Percentiles rank a stretch among this genome's conserved stretches.
Evolutionary conservation across 2,888 invertebrate genomes (phyloP).

Genomic region (Phoenoteleia sp.): DNA sequence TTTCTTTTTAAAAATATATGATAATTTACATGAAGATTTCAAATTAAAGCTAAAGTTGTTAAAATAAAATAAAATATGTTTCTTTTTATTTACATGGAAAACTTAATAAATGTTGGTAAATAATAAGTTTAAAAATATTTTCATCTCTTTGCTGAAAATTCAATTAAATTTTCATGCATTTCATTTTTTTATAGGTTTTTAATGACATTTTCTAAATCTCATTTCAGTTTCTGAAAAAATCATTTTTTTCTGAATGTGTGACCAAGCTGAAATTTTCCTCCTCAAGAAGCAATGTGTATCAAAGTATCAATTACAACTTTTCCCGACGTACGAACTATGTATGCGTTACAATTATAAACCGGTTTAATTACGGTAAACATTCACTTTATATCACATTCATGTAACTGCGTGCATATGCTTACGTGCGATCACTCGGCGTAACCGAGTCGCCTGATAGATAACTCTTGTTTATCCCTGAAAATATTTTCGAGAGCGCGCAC

Average conservation of each 20-base stretch:
- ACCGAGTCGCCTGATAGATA: conserved; percentile 5
- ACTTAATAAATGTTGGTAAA: too few species aligned
- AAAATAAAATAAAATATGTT: too few species aligned
- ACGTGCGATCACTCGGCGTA: conserved; percentile 4
- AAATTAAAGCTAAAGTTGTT: too few species aligned
- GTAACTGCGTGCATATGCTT: neutral
- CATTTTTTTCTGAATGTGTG: neutral
- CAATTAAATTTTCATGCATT: too few species aligned
- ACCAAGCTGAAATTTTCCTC: conserved; percentile 8
- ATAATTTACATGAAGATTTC: too few species aligned
- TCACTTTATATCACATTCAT: conserved; percentile 32
- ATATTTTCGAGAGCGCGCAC: neutral
- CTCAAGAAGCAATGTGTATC: conserved; percentile 21
- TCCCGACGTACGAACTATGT: conserved; percentile 36
- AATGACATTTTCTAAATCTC: too few species aligned
- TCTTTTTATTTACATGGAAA: too few species aligned
- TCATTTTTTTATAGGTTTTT: too few species aligned
- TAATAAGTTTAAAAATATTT: too few species aligned
- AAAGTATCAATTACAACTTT: conserved; percentile 17
- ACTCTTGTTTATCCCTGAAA: neutral
- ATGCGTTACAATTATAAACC: conserved; percentile 38
- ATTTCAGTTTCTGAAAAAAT: too few species aligned
- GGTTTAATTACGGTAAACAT: conserved; percentile 48
- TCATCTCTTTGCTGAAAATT: too few species aligned
- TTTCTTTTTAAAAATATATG: too few species aligned